Evolutionary conservation across 2,888 invertebrate species (phyloP).

Genomic region (Mythimna pallens): DNA sequence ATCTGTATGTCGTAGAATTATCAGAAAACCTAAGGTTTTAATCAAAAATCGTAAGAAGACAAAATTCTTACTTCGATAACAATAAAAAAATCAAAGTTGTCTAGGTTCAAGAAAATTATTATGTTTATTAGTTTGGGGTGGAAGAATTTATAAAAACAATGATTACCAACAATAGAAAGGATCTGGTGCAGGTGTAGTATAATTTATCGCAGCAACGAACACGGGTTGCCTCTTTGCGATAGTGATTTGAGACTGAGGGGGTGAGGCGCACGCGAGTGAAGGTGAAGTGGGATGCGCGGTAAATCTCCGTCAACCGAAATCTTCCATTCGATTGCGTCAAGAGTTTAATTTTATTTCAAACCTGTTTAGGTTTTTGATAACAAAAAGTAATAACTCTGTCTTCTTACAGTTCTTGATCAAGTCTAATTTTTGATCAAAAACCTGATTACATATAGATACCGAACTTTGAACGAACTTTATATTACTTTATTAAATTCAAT

Average conservation of each 20-base stretch:
- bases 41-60: not conserved
- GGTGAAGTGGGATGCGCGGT: not conserved
- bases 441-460: not conserved
- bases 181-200: no score
- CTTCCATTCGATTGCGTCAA: not conserved
- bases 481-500: not conserved
- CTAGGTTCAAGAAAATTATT: not conserved
- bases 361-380: no score
- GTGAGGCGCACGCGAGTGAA: not conserved
- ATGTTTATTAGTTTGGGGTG: no score
- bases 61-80: not conserved
- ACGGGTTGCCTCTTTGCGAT: not conserved
- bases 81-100: not conserved
- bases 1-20: not conserved
- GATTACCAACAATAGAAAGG: not conserved
- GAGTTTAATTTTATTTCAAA: not conserved
- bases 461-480: conserved; percentile 8
- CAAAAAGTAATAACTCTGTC: no score
- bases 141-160: not conserved
- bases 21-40: not conserved
- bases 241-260: not conserved
- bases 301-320: not conserved
- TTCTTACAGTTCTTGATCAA: no score
- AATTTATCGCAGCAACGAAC: not conserved
- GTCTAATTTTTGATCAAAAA: no score